Evolutionary conservation across 2,113 vertebrate species (phyloP), one percentile per base, ranked within the genome.

Genomic region (Oncorhynchus clarkii): DNA sequence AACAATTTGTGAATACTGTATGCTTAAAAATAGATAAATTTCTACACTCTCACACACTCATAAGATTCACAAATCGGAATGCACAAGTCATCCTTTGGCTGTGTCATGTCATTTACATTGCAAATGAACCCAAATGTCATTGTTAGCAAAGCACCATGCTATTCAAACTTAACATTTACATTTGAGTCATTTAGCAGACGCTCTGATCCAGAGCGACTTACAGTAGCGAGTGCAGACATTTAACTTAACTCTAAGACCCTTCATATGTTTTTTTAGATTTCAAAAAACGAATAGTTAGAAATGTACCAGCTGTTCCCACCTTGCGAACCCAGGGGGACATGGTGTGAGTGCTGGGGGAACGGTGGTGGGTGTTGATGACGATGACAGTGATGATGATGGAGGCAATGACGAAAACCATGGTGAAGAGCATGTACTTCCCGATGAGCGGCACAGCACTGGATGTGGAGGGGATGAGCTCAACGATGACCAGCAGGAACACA

Each of bases 351-450:
- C 93, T 95, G 4, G 94, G 95, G 2, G 94, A 94, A 72, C 94
- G 94, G 87, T 96, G 94, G 86, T 95, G 95, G 0, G 91, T 96
- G 83, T 95, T 96, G 90, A 96, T 95, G 80, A 96, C 88, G 0
- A 95, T 89, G 79, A 95, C 95, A 0, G 95, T 96, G 88, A 95
- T 94, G 74, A 95, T 92, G 91, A 95, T 95, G 0, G 95, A 94
- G 0, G 93, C 81, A 0, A 95, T 95, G 86, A 96, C 95, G 0
- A 95, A 93, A 68, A 95, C 93, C 95, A 95, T 96, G 70, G 95
- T 95, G 59, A 96, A 96, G 72, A 95, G 64, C 94, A 96, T 95
- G 82, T 96, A 95, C 82, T 95, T 96, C 80, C 94, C 95, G 0
- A 96, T 95, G 81, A 96, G 74, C 27, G 95, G 95, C 86, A 95